These are phyloP conservation scores for Pachyramphus minor DNA, from an alignment of 2,113 vertebrate genomes.

Conservation along the genomic window DNA sequence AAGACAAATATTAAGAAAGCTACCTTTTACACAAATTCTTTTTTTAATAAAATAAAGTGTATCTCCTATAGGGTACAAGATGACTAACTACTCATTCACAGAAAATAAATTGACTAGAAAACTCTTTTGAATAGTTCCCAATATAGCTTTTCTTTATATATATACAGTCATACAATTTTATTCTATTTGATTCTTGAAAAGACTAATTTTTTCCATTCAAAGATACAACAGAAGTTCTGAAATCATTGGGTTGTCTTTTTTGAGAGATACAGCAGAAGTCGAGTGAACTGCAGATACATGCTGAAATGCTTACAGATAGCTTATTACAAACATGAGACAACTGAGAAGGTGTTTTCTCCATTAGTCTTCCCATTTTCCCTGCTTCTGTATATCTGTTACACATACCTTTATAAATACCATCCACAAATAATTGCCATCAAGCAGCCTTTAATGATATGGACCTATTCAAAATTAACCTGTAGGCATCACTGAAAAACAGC, in stretches of 20 bases:
- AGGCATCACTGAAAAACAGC: neutral
- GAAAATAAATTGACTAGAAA: neutral
- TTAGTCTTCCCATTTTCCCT: neutral
- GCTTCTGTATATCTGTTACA: neutral
- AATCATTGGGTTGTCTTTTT: neutral
- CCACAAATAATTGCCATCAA: neutral
- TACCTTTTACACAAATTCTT: neutral
- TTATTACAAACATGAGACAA: neutral
- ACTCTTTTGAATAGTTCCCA: neutral
- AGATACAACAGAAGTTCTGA: neutral
- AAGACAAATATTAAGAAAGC: neutral
- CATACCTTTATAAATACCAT: neutral
- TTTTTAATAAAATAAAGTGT: neutral
- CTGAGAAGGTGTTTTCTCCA: neutral
- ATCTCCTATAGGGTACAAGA: neutral
- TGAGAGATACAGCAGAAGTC: neutral
- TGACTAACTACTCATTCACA: neutral
- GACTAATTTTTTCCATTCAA: neutral
- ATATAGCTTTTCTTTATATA: neutral
- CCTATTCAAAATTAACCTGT: neutral
- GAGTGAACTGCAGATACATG: neutral
- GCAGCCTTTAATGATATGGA: neutral
- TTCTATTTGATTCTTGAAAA: neutral
- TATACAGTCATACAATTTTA: neutral
- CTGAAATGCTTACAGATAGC: neutral